Evolutionary conservation across 37 sponge, comb jelly and placozoan species (phyloP).

Genomic region (Hexactinellida sp.): DNA sequence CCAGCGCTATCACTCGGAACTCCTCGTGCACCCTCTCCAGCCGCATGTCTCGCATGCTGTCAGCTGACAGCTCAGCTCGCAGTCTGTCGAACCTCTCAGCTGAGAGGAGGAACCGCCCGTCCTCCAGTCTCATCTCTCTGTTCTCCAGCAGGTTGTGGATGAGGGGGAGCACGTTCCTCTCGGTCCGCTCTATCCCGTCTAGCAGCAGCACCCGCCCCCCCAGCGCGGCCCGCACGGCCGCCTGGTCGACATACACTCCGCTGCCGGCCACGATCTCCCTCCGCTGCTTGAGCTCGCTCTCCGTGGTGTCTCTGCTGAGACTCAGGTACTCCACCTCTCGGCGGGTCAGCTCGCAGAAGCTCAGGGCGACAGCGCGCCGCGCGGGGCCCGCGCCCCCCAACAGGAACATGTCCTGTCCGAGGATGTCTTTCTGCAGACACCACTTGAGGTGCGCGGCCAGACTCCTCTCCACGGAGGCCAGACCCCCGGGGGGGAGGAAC

Average conservation of each 20-base stretch:
- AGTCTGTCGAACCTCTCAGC: slow-evolving; percentile 60
- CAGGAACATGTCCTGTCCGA: slow-evolving; percentile 79
- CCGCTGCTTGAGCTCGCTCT: slow-evolving; percentile 81
- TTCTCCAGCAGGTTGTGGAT: slow-evolving; percentile 85
- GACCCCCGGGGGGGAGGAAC: background rate
- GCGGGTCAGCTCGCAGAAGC: slow-evolving; percentile 53
- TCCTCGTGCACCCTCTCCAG: slow-evolving; percentile 44
- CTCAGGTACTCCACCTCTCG: slow-evolving; percentile 71
- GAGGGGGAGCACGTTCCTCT: slow-evolving; percentile 80
- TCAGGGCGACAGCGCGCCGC: slow-evolving; percentile 40
- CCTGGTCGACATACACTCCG: slow-evolving; percentile 59
- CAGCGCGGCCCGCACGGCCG: slow-evolving; percentile 68
- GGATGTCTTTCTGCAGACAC: slow-evolving; percentile 35
- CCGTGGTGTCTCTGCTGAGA: slow-evolving; percentile 76
- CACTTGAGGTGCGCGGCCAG: background rate
- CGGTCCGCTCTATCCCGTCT: slow-evolving; percentile 83
- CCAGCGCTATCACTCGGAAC: slow-evolving; percentile 67
- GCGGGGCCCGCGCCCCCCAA: slow-evolving; percentile 66
- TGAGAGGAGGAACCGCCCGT: slow-evolving; percentile 71
- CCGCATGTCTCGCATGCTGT: slow-evolving; percentile 27
- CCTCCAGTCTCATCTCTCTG: slow-evolving; percentile 84
- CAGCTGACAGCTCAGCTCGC: slow-evolving; percentile 28
- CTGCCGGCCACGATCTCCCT: slow-evolving; percentile 62
- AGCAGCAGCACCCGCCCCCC: slow-evolving; percentile 61
- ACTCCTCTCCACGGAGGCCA: background rate